phyloP scores from a whole-genome alignment of 1,140 invertebrate species.

The Oreohelix idahoensis region DNA sequence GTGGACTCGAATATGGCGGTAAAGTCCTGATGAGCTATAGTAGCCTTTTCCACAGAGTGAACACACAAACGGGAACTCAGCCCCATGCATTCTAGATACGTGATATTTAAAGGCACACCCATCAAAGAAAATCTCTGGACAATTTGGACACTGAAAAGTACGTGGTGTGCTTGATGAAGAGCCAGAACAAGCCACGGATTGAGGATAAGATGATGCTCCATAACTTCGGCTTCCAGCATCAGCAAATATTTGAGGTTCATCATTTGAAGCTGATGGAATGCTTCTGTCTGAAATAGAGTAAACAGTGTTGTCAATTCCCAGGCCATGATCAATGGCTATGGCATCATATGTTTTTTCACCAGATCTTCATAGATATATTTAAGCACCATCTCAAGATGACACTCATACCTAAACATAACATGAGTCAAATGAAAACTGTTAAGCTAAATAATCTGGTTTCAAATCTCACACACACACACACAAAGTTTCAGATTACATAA shows the following conservation, averaged over 20 bases:
- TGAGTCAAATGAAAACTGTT: not conserved
- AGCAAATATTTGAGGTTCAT: not conserved
- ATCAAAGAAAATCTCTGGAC: not conserved
- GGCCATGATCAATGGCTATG: not conserved
- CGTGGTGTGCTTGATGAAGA: not conserved
- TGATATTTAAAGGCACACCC: not conserved
- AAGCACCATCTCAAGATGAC: not conserved
- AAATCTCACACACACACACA: too few relatives aligned
- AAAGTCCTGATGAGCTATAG: constrained; percentile 11
- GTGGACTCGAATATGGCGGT: constrained; percentile 22
- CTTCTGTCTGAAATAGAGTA: constrained; percentile 23
- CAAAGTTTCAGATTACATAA: too few relatives aligned
- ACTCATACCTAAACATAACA: not conserved
- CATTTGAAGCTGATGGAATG: not conserved
- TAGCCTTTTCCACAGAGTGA: constrained; percentile 28
- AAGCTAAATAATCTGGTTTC: too few relatives aligned
- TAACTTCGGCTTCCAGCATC: not conserved
- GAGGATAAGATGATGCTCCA: constrained; percentile 1
- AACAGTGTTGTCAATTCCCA: constrained; percentile 18
- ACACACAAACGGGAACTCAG: not conserved
- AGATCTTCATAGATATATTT: not conserved
- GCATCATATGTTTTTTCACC: not conserved
- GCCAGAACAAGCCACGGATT: not conserved
- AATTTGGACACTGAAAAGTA: not conserved
- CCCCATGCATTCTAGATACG: not conserved